These are phyloP conservation scores for Ia io DNA, from an alignment of 2,113 vertebrate genomes.

Conservation along the genomic window DNA sequence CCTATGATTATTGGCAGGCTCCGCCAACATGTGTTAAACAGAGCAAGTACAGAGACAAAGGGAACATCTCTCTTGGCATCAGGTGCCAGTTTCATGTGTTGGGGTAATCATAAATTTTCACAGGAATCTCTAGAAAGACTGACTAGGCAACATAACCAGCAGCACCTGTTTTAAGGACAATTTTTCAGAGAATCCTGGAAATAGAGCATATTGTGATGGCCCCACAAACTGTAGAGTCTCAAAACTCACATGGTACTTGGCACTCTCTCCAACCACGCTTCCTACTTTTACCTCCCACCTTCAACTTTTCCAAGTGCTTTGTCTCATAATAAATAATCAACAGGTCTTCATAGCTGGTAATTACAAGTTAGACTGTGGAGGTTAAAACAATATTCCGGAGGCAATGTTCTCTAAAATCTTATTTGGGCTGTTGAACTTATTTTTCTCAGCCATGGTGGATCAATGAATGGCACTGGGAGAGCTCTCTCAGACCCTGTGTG, in stretches of 20 bases:
- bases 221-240: neutral
- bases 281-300: neutral
- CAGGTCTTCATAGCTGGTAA: slow-evolving; percentile 27
- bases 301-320: neutral
- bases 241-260: neutral
- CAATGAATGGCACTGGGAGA: neutral
- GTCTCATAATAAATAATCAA: neutral
- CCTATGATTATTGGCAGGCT: neutral
- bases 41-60: slow-evolving; percentile 7
- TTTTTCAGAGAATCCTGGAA: neutral
- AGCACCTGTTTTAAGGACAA: neutral
- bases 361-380: neutral
- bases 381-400: slow-evolving; percentile 33
- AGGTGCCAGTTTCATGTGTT: neutral
- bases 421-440: neutral
- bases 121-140: neutral
- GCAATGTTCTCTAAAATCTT: neutral
- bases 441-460: neutral
- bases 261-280: neutral
- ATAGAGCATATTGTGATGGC: neutral
- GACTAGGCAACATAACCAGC: neutral
- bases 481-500: neutral
- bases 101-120: slow-evolving; percentile 35
- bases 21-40: slow-evolving; percentile 17
- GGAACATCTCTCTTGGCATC: neutral